Percentiles rank a stretch among this genome's conserved stretches.
Evolutionary conservation across 1,140 invertebrate species (phyloP).

Genomic region (Bombyx mandarina): DNA sequence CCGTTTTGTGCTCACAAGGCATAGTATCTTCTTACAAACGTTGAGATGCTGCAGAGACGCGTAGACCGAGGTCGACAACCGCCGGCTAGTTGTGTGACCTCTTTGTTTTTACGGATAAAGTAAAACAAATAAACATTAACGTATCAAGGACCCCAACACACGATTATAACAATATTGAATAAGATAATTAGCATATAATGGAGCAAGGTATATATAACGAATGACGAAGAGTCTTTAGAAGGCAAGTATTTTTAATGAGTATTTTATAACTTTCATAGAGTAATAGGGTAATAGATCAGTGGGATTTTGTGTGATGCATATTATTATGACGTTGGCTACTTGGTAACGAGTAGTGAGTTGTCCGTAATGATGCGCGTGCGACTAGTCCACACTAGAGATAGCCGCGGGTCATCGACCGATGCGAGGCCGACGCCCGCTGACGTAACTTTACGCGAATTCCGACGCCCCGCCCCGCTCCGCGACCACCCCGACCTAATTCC

Average conservation of each 20-base stretch:
- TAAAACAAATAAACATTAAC: no score
- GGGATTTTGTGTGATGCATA: no score
- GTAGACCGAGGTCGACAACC: conserved; percentile 54
- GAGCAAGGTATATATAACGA: no score
- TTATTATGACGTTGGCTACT: no score
- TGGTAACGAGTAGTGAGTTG: background rate
- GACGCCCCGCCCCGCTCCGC: conserved; percentile 29
- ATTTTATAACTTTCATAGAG: no score
- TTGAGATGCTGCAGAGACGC: conserved; percentile 34
- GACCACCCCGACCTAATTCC: conserved; percentile 56
- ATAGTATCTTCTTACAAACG: conserved; percentile 40
- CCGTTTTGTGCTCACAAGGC: conserved; percentile 54
- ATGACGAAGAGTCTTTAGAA: no score
- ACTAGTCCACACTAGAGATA: conserved; percentile 51
- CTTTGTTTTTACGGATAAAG: background rate
- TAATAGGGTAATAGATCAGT: no score
- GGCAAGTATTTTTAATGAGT: no score
- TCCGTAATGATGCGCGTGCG: conserved; percentile 39
- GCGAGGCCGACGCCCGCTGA: conserved; percentile 64
- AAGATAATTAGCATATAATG: no score
- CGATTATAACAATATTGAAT: no score
- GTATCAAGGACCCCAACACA: no score
- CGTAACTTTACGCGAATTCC: conserved; percentile 69
- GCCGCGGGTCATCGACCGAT: conserved; percentile 59
- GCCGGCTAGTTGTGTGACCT: conserved; percentile 34